Conservation (phyloP, 2,113 vertebrate genomes). For the Ictidomys tridecemlineatus region DNA sequence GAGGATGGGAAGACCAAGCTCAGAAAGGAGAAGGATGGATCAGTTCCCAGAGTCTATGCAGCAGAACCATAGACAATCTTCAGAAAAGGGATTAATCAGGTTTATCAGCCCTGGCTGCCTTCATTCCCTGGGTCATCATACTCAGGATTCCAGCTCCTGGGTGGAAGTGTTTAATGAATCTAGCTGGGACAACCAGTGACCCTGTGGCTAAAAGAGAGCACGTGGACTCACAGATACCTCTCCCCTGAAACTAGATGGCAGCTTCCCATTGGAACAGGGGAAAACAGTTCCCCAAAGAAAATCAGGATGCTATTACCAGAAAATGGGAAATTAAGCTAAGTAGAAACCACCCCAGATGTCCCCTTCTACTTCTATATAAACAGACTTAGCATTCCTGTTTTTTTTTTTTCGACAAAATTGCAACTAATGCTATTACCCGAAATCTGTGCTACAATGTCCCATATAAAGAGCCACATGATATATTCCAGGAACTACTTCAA, state of each 20-base stretch:
- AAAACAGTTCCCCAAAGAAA: not conserved
- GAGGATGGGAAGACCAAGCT: not conserved
- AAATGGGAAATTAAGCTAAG: not conserved
- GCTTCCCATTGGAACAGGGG: not conserved
- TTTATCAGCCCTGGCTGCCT: not conserved
- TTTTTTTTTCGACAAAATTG: slow-evolving; percentile 45
- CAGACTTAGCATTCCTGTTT: not conserved
- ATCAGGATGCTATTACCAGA: not conserved
- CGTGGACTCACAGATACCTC: not conserved
- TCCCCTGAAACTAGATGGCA: not conserved
- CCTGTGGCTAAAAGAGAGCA: not conserved
- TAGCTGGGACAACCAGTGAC: not conserved
- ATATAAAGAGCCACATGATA: not conserved
- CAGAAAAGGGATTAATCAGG: not conserved
- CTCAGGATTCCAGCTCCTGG: not conserved
- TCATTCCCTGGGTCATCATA: not conserved
- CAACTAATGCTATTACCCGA: not conserved
- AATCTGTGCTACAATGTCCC: not conserved
- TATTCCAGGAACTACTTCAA: slow-evolving; percentile 22
- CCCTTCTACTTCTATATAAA: not conserved
- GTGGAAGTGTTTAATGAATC: not conserved
- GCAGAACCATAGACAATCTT: not conserved
- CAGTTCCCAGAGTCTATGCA: not conserved
- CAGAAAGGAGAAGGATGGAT: not conserved
- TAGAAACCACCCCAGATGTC: not conserved